Percentiles rank a stretch among this genome's conserved stretches.
Conservation (phyloP, 2,797 vertebrate species). For the Gallirallus australis region DNA sequence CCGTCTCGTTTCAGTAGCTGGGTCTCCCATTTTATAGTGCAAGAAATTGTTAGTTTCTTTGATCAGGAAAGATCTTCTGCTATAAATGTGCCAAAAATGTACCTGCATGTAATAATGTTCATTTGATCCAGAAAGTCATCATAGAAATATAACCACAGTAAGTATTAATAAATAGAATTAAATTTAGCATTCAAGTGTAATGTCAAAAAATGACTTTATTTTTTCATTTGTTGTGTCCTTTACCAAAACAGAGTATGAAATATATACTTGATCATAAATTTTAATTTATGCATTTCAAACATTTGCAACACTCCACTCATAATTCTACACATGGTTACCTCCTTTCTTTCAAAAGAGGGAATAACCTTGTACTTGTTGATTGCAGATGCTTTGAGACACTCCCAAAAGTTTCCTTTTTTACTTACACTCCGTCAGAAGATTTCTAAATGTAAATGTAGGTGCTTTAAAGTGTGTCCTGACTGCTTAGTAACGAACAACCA, state of each 20-base stretch:
- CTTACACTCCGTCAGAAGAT: neutral
- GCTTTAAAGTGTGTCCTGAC: slow-evolving; percentile 1
- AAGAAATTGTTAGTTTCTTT: neutral
- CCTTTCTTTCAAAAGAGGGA: neutral
- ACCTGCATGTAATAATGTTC: neutral
- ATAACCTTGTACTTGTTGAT: neutral
- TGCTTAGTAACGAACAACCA: neutral
- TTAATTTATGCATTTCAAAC: neutral
- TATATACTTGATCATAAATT: neutral
- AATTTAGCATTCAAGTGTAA: neutral
- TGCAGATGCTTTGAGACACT: neutral
- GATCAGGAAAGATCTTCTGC: neutral
- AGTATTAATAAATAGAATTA: neutral
- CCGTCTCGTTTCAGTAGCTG: neutral
- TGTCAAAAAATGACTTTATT: neutral
- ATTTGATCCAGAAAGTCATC: neutral
- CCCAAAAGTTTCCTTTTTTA: neutral
- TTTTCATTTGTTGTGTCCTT: fast-evolving
- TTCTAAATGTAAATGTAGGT: slow-evolving; percentile 26
- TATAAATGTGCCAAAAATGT: neutral
- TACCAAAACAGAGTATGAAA: neutral
- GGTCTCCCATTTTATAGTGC: neutral
- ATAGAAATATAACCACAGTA: neutral
- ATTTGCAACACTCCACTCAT: neutral
- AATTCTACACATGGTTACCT: neutral